A percentile compares a stretch with the other conserved stretches of the same genome.
Evolutionary conservation across 2,888 invertebrate genomes (phyloP).

Genomic region (Thumatha senex): DNA sequence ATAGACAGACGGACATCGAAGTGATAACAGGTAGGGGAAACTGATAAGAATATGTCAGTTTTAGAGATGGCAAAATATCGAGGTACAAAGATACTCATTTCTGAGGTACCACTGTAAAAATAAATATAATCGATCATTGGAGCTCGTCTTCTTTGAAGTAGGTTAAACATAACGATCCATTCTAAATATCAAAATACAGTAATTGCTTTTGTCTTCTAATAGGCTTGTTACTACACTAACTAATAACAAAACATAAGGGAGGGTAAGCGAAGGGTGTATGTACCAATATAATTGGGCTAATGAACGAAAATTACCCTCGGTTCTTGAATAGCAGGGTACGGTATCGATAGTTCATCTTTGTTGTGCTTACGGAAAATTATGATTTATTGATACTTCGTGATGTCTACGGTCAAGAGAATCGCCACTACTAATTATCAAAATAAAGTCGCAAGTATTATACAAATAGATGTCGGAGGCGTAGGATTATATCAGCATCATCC

Average conservation of each 20-base stretch:
- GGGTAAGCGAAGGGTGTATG: conserved; percentile 35
- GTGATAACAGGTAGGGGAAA: too few relatives aligned
- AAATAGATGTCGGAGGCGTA: too few relatives aligned
- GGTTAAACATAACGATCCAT: conserved; percentile 15
- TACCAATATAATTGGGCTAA: conserved; percentile 47
- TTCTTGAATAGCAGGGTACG: conserved; percentile 27
- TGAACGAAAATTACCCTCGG: conserved; percentile 56
- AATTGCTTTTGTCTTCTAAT: conserved; percentile 38
- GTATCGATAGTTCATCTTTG: conserved; percentile 10
- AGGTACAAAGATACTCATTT: too few relatives aligned
- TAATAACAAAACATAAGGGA: conserved; percentile 42
- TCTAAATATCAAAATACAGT: neutral
- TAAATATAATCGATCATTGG: neutral
- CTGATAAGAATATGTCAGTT: too few relatives aligned
- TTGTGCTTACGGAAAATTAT: conserved; percentile 34
- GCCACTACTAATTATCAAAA: too few relatives aligned
- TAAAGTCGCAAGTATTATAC: too few relatives aligned
- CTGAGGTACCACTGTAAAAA: too few relatives aligned
- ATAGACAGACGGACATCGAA: too few relatives aligned
- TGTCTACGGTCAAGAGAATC: neutral
- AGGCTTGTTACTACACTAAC: conserved; percentile 57
- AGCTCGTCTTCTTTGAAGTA: neutral
- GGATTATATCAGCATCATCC: too few relatives aligned
- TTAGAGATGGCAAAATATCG: too few relatives aligned
- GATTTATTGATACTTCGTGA: conserved; percentile 34